phyloP scores from a whole-genome alignment of 2,113 vertebrate genomes.

The Burhinus oedicnemus region DNA sequence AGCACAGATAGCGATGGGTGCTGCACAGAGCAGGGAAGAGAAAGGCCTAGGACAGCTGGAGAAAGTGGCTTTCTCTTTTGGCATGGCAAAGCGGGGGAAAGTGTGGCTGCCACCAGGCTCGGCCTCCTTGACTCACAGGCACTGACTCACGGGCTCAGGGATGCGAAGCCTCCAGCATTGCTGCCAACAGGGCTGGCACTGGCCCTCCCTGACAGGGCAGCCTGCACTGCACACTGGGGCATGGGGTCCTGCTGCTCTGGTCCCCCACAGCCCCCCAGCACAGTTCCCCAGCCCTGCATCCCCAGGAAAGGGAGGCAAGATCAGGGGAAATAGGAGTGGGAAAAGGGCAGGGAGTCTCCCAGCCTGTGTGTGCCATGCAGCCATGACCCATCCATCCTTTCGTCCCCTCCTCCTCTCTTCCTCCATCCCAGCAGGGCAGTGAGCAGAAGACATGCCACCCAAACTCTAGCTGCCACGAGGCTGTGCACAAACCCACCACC shows the following conservation, averaged over 20 bases:
- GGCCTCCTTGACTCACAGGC: not conserved
- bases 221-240: not conserved
- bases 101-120: fast-evolving
- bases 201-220: not conserved
- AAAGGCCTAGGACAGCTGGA: not conserved
- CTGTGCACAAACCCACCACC: not conserved
- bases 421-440: not conserved
- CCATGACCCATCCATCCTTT: not conserved
- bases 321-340: fast-evolving
- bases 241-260: not conserved
- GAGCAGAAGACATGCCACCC: not conserved
- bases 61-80: not conserved
- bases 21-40: not conserved
- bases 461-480: not conserved
- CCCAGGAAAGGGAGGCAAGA: not conserved
- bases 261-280: not conserved
- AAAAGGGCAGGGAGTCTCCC: not conserved
- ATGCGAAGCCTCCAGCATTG: fast-evolving
- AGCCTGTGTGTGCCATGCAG: fast-evolving
- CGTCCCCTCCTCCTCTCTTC: not conserved
- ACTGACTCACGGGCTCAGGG: not conserved
- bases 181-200: not conserved
- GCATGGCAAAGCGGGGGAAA: not conserved
- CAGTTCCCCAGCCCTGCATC: fast-evolving
- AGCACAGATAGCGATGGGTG: not conserved